Conservation (phyloP, 1,140 invertebrate genomes). For the Tetraneura akinire region DNA sequence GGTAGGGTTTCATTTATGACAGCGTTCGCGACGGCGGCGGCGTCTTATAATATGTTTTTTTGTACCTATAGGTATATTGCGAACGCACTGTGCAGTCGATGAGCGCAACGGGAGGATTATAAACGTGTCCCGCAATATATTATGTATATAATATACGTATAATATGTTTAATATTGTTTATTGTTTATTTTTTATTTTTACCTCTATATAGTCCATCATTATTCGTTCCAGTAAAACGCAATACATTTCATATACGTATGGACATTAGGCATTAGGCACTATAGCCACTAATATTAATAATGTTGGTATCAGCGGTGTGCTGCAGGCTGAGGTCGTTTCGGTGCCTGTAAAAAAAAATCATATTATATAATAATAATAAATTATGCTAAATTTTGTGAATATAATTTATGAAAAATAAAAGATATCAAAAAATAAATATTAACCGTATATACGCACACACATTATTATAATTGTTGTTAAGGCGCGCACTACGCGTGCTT, state of each 20-base stretch:
- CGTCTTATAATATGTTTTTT: slow-evolving; percentile 6
- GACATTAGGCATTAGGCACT: no score
- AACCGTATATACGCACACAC: no score
- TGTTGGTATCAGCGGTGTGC: not conserved
- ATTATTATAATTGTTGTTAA: no score
- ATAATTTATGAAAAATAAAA: slow-evolving; percentile 11
- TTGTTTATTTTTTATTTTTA: not conserved
- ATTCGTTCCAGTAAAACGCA: no score
- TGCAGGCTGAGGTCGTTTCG: no score
- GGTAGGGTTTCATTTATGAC: slow-evolving; percentile 49
- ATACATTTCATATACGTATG: no score
- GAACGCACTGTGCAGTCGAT: not conserved
- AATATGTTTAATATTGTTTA: slow-evolving; percentile 12
- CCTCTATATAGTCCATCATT: not conserved
- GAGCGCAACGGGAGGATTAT: slow-evolving; percentile 1
- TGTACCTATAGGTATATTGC: no score
- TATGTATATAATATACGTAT: slow-evolving; percentile 5
- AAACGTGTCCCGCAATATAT: no score
- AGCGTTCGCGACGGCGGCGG: slow-evolving; percentile 48
- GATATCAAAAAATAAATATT: slow-evolving; percentile 40
- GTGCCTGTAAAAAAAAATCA: not conserved
- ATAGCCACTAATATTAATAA: slow-evolving; percentile 40
- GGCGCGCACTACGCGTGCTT: no score
- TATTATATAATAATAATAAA: no score
- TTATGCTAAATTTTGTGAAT: slow-evolving; percentile 35